Base-by-base conservation (phyloP, 64 coral and sea anemone species). In the Actinia equina region DNA sequence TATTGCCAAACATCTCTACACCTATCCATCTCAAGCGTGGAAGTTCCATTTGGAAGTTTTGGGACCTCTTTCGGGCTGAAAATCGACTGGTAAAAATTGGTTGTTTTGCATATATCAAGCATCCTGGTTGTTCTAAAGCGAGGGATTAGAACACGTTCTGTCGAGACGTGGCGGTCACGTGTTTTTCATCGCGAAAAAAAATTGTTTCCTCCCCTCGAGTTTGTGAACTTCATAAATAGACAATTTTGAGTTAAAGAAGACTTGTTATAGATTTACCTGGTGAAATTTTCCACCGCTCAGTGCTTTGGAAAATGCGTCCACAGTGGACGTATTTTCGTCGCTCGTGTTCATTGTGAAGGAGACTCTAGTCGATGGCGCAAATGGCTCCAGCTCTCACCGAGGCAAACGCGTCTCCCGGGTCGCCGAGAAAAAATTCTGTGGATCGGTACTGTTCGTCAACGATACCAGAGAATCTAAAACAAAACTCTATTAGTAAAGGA, bases 101-200 rank as follows among this genome's bases (percentile, higher is more conserved):
- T 87, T 85, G 80, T 94, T 96, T 93, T 96, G 94, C 94, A 96
- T 96, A 96, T 90, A 96, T 96, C 94, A 96, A 96, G 91, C 82
- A 80, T 93, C 87, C 61, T 89, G 94, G 85, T 71, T 93, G 94
- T 96, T 96, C 94, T 89, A 93, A 89, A 87, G 86, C 91, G 94
- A 89, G 86, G 79, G 88, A 93, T 94, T 96, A 96, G 94, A 96
- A 96, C 94, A 96, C 94, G 94, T 90, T 92, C 94, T 56, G 91
- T 89, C 94, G 89, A 96, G 94, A 96, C 94, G 94, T 96, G 94
- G 94, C 94, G 94, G 94, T 96, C 94, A 96, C 94, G 94, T 96
- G 94, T 87, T 96, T 87, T 54, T 85, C 89, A 91, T 49, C 87
- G 78, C 88, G 89, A 84, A 87, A 85, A 96, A 96, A 95, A 94